Conservation (phyloP, 2,113 vertebrate genomes). For the Zosterops japonicus region DNA sequence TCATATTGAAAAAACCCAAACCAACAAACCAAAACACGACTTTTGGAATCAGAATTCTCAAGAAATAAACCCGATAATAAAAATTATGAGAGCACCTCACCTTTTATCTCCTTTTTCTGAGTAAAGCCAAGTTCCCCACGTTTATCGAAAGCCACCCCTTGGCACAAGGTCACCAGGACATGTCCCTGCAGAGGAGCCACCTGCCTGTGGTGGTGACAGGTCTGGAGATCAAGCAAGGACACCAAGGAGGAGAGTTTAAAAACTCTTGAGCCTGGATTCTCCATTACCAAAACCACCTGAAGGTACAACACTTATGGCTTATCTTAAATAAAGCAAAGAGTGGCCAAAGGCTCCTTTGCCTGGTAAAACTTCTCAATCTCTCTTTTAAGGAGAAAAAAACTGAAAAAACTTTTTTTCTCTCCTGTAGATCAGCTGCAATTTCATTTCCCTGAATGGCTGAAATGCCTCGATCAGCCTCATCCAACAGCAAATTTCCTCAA, state of each 20-base stretch:
- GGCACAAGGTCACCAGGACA: background rate
- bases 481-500: background rate
- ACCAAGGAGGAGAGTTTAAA: background rate
- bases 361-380: fast-evolving
- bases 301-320: fast-evolving
- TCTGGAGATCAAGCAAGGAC: background rate
- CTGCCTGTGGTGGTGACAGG: fast-evolving
- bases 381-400: background rate
- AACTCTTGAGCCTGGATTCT: background rate
- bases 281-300: background rate
- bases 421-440: background rate
- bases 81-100: background rate
- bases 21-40: fast-evolving
- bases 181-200: background rate
- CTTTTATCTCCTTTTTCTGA: background rate
- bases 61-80: background rate
- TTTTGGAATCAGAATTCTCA: background rate
- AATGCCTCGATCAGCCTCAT: background rate
- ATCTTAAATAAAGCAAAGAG: background rate
- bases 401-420: background rate
- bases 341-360: background rate
- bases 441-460: background rate
- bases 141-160: background rate
- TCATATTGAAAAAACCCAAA: background rate
- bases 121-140: fast-evolving